A percentile compares a stretch with the other conserved stretches of the same genome.
Conservation (phyloP, 1,140 invertebrate genomes). For the Homarus americanus region DNA sequence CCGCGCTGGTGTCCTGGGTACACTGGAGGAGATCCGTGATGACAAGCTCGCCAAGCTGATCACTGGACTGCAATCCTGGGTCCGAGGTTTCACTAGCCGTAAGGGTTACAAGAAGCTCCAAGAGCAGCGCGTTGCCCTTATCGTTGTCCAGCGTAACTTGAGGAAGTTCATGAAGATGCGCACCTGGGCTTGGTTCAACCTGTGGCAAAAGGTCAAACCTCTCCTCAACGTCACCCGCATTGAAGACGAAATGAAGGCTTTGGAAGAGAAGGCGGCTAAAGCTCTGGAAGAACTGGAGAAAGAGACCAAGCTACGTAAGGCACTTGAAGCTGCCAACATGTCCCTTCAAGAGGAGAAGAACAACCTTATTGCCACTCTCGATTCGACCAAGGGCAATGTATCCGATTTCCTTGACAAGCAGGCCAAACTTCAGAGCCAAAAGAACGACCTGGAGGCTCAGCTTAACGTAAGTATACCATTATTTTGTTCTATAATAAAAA, state of each 20-base stretch:
- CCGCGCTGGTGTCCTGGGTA: slow-evolving; percentile 99
- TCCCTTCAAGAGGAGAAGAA: slow-evolving; percentile 93
- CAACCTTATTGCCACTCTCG: slow-evolving; percentile 89
- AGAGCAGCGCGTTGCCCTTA: slow-evolving; percentile 97
- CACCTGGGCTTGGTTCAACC: slow-evolving; percentile 99
- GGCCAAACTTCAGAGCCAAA: slow-evolving; percentile 95
- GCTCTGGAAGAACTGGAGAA: slow-evolving; percentile 95
- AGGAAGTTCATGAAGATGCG: slow-evolving; percentile 98
- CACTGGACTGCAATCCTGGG: slow-evolving; percentile 98
- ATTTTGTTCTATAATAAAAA: neutral
- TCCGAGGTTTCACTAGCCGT: slow-evolving; percentile 89
- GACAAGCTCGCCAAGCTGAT: slow-evolving; percentile 98
- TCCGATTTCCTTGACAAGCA: slow-evolving; percentile 95
- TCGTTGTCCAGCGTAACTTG: slow-evolving; percentile 99
- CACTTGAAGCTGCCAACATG: slow-evolving; percentile 93
- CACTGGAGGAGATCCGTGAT: slow-evolving; percentile 99
- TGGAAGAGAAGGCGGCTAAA: slow-evolving; percentile 96
- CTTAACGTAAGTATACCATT: slow-evolving; percentile 86
- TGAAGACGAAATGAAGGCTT: slow-evolving; percentile 98
- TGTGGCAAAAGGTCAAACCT: slow-evolving; percentile 99
- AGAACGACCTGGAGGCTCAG: slow-evolving; percentile 97
- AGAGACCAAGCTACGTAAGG: slow-evolving; percentile 97
- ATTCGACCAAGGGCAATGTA: slow-evolving; percentile 92
- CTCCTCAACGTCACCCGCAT: slow-evolving; percentile 98
- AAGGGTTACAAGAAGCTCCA: slow-evolving; percentile 98